Base-by-base conservation (phyloP, 1,140 invertebrate genomes). In the Chymomyza costata region DNA sequence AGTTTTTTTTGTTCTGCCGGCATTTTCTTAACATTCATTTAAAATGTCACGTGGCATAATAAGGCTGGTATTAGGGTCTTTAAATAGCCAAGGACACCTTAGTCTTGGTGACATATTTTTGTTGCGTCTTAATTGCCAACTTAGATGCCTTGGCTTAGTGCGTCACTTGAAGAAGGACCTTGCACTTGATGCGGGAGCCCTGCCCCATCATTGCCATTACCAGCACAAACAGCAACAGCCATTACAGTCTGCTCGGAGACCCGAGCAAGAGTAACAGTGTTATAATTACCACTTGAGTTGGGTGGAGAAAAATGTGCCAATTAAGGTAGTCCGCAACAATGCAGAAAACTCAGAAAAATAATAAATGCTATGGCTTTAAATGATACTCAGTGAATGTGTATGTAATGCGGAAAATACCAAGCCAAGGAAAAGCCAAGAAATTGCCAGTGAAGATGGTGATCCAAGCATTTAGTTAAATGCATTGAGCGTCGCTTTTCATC, bases 241-340 rank as follows among this genome's bases (percentile, higher is more conserved):
- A n/a, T n/a, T n/a, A n/a, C n/a, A n/a, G n/a, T n/a, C n/a, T n/a
- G n/a, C n/a, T n/a, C n/a, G n/a, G n/a, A n/a, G n/a, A n/a, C n/a
- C n/a, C n/a, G n/a, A 32, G 10, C 2, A 38, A 19, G 10, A 16
- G 66, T 50, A 67, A 68, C 38, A 44, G 21, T 68, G 47, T 64
- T 60, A 73, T 74, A 68, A 74, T 73, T 56, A 64, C 60, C 69
- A 60, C 69, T 74, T 50, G 69, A 68, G 63, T 19, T 54, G 21
- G 21, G 3, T 25, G 21, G 21, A 25, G 21, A 64, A 56, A 51
- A 74, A 74, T 68, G 68, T 68, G 64, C 74, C 69, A 74, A 68
- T 68, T 74, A 61, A 54, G 47, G 30, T 14, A 45, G 40, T 17
- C 6, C 25, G 40, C 49, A 38, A 51, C 57, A 30, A 17, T 48